Base-by-base conservation (phyloP, 1,140 invertebrate genomes). In the Drosophila baimaii region DNA sequence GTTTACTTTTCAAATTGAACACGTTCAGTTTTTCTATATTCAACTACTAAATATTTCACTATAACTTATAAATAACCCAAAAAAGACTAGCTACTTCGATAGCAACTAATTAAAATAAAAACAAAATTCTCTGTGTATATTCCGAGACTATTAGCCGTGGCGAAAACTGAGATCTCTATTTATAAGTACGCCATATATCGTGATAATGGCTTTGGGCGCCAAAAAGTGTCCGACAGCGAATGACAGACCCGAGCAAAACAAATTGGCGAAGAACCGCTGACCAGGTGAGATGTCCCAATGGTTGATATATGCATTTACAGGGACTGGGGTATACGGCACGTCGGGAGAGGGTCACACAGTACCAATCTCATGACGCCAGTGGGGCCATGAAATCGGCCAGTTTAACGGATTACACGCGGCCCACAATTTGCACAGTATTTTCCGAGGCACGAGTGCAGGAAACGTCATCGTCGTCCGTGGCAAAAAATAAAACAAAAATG, bases 331-430 rank as follows among this genome's bases (percentile, higher is more conserved):
- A 33, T 5, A 5, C 31, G 31, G 31, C 12, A 33, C 9, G 12
- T 8, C 7, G 51, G 13, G 7, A 21, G 6, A 10, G 49, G 49
- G 49, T 21, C 17, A 17, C 29, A 8, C 27, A 52, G 49, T 5
- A 29, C 29, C 29, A 52, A 52, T 52, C 17, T 35, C 31, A 80
- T 88, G 83, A 88, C 83, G 83, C 63, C 83, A 77, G 64, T 46
- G 61, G 58, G 59, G 83, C 83, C 84, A 77, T 79, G 69, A 77
- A 79, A 62, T 70, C 65, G 35, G 82, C 59, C 79, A 63, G 75
- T 82, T 86, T 72, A 74, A 76, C 74, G 82, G 74, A 78, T 85
- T 75, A 57, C 43, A 62, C 29, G 57, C 39, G 52, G 59, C 56
- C 49, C 37, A 49, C 52, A 39, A 41, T 46, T 70, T 56, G 21